Percentiles rank a stretch among this genome's conserved stretches.
phyloP scores from a whole-genome alignment of 2,888 invertebrate species.

The Plagiodera versicolora region DNA sequence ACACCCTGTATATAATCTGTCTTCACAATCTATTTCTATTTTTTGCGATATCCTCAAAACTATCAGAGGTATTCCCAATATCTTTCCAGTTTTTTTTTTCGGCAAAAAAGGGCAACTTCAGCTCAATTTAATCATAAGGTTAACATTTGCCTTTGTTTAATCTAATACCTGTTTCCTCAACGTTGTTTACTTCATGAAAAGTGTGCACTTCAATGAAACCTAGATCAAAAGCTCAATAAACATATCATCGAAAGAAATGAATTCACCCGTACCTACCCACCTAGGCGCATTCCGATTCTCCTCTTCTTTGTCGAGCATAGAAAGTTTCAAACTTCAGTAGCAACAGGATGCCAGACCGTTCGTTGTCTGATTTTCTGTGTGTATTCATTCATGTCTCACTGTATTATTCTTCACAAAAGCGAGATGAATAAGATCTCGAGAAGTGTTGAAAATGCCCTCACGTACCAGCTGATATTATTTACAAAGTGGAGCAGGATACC shows the following conservation, averaged over 20 bases:
- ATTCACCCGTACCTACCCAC: not conserved
- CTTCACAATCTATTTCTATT: too few species aligned
- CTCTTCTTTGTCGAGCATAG: not conserved
- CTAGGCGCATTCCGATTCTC: not conserved
- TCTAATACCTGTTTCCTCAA: too few species aligned
- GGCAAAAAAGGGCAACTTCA: too few species aligned
- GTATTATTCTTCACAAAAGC: conserved; percentile 38
- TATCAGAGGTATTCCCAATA: too few species aligned
- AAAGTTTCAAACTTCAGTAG: conserved; percentile 25
- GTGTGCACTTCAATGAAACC: not conserved
- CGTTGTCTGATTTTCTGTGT: conserved; percentile 15
- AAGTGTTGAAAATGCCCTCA: conserved; percentile 40
- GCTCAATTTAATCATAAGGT: too few species aligned
- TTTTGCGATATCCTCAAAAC: too few species aligned
- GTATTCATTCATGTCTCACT: conserved; percentile 33
- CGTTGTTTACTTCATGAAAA: too few species aligned
- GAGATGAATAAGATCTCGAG: conserved; percentile 40
- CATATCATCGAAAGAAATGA: too few species aligned
- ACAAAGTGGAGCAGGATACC: conserved; percentile 37
- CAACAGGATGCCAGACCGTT: conserved; percentile 27
- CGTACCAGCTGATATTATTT: conserved; percentile 41
- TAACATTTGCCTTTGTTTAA: too few species aligned
- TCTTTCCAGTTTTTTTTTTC: too few species aligned
- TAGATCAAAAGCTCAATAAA: not conserved
- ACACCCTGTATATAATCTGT: too few species aligned